Percentiles rank a stretch among this genome's conserved stretches.
Conservation (phyloP, 2,797 vertebrate species). For the Chiroxiphia lanceolata region DNA sequence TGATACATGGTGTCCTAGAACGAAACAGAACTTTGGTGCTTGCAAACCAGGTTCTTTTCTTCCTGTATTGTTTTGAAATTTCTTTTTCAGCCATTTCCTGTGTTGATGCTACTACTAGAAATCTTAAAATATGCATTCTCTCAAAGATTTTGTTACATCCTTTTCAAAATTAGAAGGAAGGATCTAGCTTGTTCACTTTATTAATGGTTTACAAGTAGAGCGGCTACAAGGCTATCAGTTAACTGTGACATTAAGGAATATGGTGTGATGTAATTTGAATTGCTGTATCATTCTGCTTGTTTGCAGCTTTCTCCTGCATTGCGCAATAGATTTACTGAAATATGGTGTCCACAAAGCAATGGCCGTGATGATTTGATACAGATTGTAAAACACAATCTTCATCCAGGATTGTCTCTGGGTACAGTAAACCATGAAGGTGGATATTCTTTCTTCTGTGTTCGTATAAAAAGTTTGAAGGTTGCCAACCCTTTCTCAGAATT, state of each 20-base stretch:
- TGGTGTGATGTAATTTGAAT: neutral
- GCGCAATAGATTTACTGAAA: slow-evolving; percentile 96
- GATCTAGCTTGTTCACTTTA: neutral
- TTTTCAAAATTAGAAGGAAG: neutral
- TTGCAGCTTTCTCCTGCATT: slow-evolving; percentile 93
- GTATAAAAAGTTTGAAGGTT: neutral
- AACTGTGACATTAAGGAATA: neutral
- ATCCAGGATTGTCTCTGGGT: slow-evolving; percentile 80
- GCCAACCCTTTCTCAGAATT: neutral
- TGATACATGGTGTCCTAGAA: neutral
- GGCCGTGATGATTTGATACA: slow-evolving; percentile 85
- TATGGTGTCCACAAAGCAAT: slow-evolving; percentile 95
- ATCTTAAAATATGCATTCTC: neutral
- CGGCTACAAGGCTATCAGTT: neutral
- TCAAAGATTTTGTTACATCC: neutral
- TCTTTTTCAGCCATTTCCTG: neutral
- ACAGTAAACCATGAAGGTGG: slow-evolving; percentile 74
- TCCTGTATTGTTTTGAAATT: neutral
- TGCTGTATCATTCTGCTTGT: neutral
- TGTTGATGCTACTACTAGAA: neutral
- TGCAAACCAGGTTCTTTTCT: neutral
- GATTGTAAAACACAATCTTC: slow-evolving; percentile 90
- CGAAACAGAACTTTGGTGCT: neutral
- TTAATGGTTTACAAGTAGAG: neutral
- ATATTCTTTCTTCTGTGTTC: neutral